A percentile compares a stretch with the other conserved stretches of the same genome.
Conservation (phyloP, 64 coral and sea anemone genomes). For the Platygyra sinensis region DNA sequence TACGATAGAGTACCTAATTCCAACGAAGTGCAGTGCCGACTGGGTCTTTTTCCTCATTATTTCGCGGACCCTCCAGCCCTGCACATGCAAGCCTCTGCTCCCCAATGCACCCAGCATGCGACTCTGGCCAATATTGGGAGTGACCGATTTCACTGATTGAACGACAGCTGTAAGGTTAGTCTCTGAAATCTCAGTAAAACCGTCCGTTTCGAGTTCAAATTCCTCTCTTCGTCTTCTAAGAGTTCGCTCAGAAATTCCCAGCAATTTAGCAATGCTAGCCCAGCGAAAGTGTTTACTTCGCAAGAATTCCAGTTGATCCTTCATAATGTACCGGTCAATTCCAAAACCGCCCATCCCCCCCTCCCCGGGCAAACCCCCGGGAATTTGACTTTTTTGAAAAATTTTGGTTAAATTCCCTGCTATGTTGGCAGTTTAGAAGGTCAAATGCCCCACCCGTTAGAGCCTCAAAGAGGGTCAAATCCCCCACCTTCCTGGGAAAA, state of each 20-base stretch:
- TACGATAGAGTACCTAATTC: no score
- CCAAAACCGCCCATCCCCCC: no score
- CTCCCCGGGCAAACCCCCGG: no score
- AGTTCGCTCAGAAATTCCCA: slow-evolving; percentile 48
- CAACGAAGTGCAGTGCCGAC: slow-evolving; percentile 58
- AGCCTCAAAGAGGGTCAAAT: no score
- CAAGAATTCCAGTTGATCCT: slow-evolving; percentile 43
- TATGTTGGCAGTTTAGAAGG: no score
- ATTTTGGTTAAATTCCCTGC: no score
- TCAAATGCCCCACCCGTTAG: no score
- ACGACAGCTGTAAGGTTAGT: neutral
- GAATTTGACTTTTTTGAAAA: no score
- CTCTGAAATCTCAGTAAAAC: slow-evolving; percentile 49
- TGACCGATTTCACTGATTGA: slow-evolving; percentile 5
- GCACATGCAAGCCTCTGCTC: no score
- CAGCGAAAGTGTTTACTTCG: slow-evolving; percentile 22
- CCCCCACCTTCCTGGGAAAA: no score
- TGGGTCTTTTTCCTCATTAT: slow-evolving; percentile 29
- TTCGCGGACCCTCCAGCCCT: no score
- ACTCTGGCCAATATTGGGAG: slow-evolving; percentile 66
- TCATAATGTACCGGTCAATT: no score
- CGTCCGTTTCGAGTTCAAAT: slow-evolving; percentile 20
- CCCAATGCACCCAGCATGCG: slow-evolving; percentile 38
- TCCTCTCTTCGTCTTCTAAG: slow-evolving; percentile 32
- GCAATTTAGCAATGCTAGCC: slow-evolving; percentile 58